Conservation (phyloP, 1,140 invertebrate genomes). For the Anoplophora glabripennis region DNA sequence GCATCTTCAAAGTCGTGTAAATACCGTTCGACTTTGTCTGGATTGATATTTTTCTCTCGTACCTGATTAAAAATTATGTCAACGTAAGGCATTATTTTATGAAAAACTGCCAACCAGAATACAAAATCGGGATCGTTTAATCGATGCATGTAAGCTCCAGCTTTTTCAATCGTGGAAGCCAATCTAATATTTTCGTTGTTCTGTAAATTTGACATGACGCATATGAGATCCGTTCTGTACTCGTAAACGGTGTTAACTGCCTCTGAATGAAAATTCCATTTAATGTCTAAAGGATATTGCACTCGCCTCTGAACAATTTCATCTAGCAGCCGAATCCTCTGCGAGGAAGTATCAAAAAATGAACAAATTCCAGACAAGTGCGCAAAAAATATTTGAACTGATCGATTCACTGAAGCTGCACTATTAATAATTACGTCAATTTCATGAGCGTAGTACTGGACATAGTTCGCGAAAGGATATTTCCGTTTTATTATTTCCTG, state of each 20-base stretch:
- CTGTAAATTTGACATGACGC: no score
- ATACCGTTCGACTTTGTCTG: no score
- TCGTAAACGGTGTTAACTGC: not conserved
- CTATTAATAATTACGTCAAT: conserved; percentile 30
- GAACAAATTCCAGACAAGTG: conserved; percentile 20
- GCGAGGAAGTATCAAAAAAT: conserved; percentile 22
- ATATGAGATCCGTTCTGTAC: not conserved
- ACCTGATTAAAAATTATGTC: no score
- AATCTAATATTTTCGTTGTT: no score
- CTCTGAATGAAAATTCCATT: conserved; percentile 12
- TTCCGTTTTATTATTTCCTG: conserved; percentile 35
- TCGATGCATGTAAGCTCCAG: not conserved
- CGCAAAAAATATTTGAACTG: conserved; percentile 40
- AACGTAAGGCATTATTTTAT: no score
- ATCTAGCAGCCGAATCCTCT: conserved; percentile 23
- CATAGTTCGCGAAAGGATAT: conserved; percentile 40
- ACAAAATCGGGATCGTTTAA: not conserved
- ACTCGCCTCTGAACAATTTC: conserved; percentile 23
- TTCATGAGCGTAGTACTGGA: conserved; percentile 46
- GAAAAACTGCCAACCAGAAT: not conserved
- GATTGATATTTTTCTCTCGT: no score
- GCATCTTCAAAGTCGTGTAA: no score
- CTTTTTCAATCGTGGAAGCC: no score
- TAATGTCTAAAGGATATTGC: conserved; percentile 4
- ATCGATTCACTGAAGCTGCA: conserved; percentile 31